phyloP scores from a whole-genome alignment of 2,113 vertebrate genomes.

The Sprattus sprattus region DNA sequence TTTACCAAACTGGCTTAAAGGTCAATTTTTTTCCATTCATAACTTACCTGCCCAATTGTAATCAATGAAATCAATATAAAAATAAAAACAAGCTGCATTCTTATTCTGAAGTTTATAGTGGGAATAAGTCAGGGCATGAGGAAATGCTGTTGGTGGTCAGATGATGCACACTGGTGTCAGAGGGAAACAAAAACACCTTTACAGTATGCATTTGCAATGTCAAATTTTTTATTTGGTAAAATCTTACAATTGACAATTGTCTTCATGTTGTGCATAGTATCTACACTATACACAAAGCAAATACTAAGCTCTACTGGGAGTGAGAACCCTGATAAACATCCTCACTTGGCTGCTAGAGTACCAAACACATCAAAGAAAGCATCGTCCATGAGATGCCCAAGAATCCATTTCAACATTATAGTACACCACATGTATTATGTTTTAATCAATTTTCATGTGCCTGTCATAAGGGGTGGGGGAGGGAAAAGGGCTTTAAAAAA shows the following conservation, averaged over 20 bases:
- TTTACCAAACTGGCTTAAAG: too few relatives aligned
- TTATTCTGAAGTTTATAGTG: too few relatives aligned
- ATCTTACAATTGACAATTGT: slow-evolving; percentile 83
- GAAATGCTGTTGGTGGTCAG: too few relatives aligned
- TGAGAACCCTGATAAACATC: slow-evolving; percentile 42
- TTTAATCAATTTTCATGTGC: slow-evolving; percentile 90
- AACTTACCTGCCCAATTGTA: too few relatives aligned
- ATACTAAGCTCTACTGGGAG: slow-evolving; percentile 83
- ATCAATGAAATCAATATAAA: too few relatives aligned
- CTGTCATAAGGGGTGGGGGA: slow-evolving; percentile 83
- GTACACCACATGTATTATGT: slow-evolving; percentile 84
- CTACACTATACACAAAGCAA: slow-evolving; percentile 99
- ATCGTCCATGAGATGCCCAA: slow-evolving; percentile 70
- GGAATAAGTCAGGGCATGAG: too few relatives aligned
- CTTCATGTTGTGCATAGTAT: slow-evolving; percentile 94
- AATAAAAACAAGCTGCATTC: too few relatives aligned
- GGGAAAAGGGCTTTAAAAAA: slow-evolving; percentile 54
- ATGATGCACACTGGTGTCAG: neutral
- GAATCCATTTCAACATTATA: slow-evolving; percentile 94
- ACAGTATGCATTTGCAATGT: slow-evolving; percentile 63
- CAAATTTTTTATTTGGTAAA: slow-evolving; percentile 94
- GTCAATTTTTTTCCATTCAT: too few relatives aligned
- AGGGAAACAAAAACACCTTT: neutral
- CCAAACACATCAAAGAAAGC: slow-evolving; percentile 28
- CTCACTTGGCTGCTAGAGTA: slow-evolving; percentile 51